A percentile compares a stretch with the other conserved stretches of the same genome.
phyloP scores from a whole-genome alignment of 2,797 vertebrate genomes.

The Notoglanidium macrostoma region DNA sequence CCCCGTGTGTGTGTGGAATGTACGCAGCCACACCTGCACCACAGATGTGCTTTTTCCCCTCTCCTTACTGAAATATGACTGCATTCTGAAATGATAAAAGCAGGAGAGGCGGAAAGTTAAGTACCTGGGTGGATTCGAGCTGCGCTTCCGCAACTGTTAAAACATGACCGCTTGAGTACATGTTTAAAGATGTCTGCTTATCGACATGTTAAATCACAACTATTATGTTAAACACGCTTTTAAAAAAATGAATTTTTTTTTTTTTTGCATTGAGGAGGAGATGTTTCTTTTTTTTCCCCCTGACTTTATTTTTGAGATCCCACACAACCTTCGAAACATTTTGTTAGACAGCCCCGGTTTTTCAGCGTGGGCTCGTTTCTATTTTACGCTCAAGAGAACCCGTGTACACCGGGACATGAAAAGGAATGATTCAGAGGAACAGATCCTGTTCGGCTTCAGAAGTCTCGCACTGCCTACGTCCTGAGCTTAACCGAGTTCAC shows the following conservation, averaged over 20 bases:
- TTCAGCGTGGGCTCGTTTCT: slow-evolving; percentile 5
- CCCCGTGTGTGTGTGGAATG: slow-evolving; percentile 50
- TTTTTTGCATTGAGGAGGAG: not conserved
- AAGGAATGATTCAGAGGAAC: not conserved
- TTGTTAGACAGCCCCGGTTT: not conserved
- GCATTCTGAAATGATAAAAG: not conserved
- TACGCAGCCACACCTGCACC: slow-evolving; percentile 55
- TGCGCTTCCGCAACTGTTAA: not conserved
- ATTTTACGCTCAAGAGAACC: not conserved
- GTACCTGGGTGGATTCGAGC: not conserved
- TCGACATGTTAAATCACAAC: not conserved
- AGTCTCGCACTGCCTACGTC: slow-evolving; percentile 9
- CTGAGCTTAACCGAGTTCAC: not conserved
- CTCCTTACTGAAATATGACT: slow-evolving; percentile 31
- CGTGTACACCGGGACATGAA: not conserved
- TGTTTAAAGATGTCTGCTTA: not conserved
- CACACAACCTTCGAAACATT: not conserved
- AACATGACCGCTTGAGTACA: not conserved
- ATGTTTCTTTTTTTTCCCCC: not conserved
- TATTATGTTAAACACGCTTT: not conserved
- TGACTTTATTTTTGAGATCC: slow-evolving; percentile 1
- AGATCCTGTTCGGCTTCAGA: not conserved
- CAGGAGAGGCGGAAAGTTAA: not conserved
- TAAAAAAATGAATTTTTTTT: not conserved
- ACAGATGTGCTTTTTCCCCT: slow-evolving; percentile 59